Conservation (phyloP, 1,140 invertebrate genomes). For the Thalassaphorura encarpata region DNA sequence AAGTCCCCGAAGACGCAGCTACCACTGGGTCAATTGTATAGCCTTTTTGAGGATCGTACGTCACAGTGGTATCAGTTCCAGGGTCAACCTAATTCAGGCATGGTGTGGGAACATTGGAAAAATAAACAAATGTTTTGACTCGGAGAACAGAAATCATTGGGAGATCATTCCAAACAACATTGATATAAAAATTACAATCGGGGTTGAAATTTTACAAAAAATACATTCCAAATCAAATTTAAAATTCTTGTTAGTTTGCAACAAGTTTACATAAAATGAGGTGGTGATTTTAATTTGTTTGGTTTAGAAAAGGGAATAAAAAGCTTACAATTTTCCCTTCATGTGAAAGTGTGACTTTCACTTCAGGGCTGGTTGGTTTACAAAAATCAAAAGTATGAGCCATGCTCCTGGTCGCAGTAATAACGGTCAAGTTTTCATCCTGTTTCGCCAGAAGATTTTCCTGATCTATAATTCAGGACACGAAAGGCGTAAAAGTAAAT, state of each 20-base stretch:
- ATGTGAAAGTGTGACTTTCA: neutral
- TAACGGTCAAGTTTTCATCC: too few relatives aligned
- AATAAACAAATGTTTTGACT: neutral
- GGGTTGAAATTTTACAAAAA: neutral
- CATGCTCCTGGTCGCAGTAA: too few relatives aligned
- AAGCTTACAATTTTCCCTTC: neutral
- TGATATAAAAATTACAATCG: neutral
- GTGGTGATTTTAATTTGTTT: neutral
- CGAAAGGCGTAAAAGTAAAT: too few relatives aligned
- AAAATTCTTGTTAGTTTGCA: neutral
- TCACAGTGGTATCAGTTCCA: neutral
- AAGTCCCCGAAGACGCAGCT: neutral
- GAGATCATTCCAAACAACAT: neutral
- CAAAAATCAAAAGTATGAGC: too few relatives aligned
- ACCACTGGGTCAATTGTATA: slow-evolving; percentile 3
- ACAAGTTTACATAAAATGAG: neutral
- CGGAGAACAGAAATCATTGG: neutral
- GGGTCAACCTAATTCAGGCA: neutral
- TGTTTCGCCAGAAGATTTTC: too few relatives aligned
- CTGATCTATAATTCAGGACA: too few relatives aligned
- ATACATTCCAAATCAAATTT: neutral
- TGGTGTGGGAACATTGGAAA: neutral
- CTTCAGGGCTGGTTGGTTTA: neutral
- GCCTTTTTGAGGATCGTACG: neutral
- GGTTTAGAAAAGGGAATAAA: neutral